phyloP scores from a whole-genome alignment of 2,888 invertebrate genomes.

The Drosophila robusta region DNA sequence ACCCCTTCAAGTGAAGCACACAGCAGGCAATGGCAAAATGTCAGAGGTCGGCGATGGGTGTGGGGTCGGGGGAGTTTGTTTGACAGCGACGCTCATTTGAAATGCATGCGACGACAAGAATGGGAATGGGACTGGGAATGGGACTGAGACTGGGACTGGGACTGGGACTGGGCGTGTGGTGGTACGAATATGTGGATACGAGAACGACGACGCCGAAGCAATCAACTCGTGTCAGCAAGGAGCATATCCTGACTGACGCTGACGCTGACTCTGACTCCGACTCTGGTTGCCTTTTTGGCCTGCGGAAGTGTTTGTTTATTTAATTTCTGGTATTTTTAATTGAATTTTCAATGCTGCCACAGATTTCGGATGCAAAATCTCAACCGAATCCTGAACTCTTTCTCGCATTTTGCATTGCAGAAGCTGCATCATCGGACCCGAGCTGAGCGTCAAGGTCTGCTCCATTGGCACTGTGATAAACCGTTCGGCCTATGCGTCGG shows the following conservation, averaged over 20 bases:
- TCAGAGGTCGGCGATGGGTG: conserved; percentile 1
- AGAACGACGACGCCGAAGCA: conserved; percentile 53
- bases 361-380: conserved; percentile 46
- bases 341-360: conserved; percentile 68
- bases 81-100: conserved; percentile 67
- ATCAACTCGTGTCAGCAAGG: conserved; percentile 65
- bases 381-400: conserved; percentile 16
- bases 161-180: neutral
- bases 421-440: conserved; percentile 93
- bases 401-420: conserved; percentile 85
- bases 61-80: conserved; percentile 29
- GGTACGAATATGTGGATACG: conserved; percentile 20
- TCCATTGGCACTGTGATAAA: conserved; percentile 90
- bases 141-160: neutral
- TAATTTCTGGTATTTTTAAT: conserved; percentile 78
- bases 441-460: conserved; percentile 90
- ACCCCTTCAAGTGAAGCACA: conserved; percentile 49
- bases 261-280: conserved; percentile 26
- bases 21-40: conserved; percentile 37
- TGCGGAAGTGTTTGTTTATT: conserved; percentile 75
- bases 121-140: conserved; percentile 24
- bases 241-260: conserved; percentile 60
- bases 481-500: conserved; percentile 89
- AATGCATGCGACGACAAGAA: conserved; percentile 64
- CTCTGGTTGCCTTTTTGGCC: conserved; percentile 55